Evolutionary conservation across 1,140 invertebrate genomes (phyloP), one percentile per base, ranked within the genome.

Genomic region (Dinoponera quadriceps): DNA sequence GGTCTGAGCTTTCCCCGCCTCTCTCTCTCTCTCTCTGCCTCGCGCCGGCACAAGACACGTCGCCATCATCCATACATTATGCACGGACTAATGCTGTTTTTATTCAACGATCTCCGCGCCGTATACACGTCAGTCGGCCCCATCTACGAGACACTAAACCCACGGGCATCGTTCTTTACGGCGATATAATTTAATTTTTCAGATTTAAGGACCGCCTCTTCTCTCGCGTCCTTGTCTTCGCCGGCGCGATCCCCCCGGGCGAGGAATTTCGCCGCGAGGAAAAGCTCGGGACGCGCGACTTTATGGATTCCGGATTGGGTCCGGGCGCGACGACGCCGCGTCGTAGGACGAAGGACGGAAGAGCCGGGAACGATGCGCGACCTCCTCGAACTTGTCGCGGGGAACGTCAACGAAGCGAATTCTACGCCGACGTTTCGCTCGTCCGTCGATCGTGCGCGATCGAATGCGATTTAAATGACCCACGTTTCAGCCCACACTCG

Each of bases 181-280:
- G 91, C 88, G 90, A 92, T 93, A 92, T 93, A 93, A 93, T 93
- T 93, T 93, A 93, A 93, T 93, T 93, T 93, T 93, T 93, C 92
- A 93, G 92, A 93, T 93, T 93, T 93, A 93, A 93, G 91, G 88
- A 92, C 87, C 89, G 80, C 80, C 83, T 83, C 86, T 89, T 87
- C 85, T 85, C 66, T 89, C 86, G 85, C 87, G 82, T 88, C 86
- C 83, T 80, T 88, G 89, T 83, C 88, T 82, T 84, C 80, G 68
- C 63, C n/a, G n/a, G n/a, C 83, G 27, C 57, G 68, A 66, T 85
- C 57, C 73, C 83, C 38, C 65, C 75, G 66, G 82, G 72, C 75
- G 63, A 83, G 51, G 66, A 84, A 87, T 89, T 89, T 74, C 33
- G 22, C 80, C 20, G 54, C 7, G 48, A 84, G 65, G 54, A 60